Base-by-base conservation (phyloP, 2,888 invertebrate genomes). In the Syritta pipiens region DNA sequence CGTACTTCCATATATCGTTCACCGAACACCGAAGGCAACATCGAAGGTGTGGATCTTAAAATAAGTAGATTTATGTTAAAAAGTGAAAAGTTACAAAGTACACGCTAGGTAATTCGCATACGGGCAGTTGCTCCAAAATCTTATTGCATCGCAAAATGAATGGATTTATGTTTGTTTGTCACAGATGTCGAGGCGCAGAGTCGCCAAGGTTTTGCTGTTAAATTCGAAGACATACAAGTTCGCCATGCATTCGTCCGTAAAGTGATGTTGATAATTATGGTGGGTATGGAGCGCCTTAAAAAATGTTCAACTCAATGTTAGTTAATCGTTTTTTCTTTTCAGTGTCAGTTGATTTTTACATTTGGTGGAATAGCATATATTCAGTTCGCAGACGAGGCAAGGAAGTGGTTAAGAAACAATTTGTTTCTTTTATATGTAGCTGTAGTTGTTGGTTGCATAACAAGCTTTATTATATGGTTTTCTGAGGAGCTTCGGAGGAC, bases 291-390 rank as follows among this genome's bases (percentile, higher is more conserved):
- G 1, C 3, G 9, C 2, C n/a, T n/a, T n/a, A n/a, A n/a, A 9
- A 17, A 37, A 7, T 7, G 4, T 7, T 14, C 6, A 4, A 4
- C 3, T 1, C 10, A 3, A 10, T 32, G 32, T 2, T n/a, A n/a
- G n/a, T n/a, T n/a, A n/a, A 17, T 14, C 7, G 2, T 9, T 17
- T 37, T 17, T 5, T 1, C 9, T 28, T 76, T 63, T 0, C 35
- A 96, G 93, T 90, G 92, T 37, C 98, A 98, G 89, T 91, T 98
- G 37, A 84, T 93, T 4, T 91, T 97, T 53, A 95, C 97, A 0
- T 89, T 94, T 83, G 91, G 90, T 1, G 92, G 96, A 87, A 94
- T 97, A 75, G 90, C 93, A 0, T 88, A 95, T 77, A 96, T 97
- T 87, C 86, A 93, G 28, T 94, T 91, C 86, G 93, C 94, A 86